Evolutionary conservation across 2,888 invertebrate species (phyloP).

Genomic region (Erynnis tages): DNA sequence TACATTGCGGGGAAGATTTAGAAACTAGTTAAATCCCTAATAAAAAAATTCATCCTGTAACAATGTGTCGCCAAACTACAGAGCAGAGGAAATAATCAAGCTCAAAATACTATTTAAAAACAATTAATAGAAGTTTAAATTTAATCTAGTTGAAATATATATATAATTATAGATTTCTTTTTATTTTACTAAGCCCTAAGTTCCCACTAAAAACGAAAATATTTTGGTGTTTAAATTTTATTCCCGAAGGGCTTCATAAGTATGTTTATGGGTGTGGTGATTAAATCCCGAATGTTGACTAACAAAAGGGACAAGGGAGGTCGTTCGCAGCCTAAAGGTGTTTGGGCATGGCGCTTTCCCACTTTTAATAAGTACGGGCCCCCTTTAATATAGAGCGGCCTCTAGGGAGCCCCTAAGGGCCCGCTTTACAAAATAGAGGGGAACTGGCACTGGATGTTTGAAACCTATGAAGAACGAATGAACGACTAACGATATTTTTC

Average conservation of each 20-base stretch:
- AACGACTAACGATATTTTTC: neutral
- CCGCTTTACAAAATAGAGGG: constrained; percentile 48
- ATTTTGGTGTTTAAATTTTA: too few relatives aligned
- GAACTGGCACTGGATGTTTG: constrained; percentile 30
- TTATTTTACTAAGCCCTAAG: too few relatives aligned
- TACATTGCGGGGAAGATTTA: too few relatives aligned
- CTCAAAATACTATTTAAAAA: too few relatives aligned
- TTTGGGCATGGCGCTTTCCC: constrained; percentile 60
- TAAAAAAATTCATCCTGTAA: too few relatives aligned
- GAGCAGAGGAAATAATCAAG: too few relatives aligned
- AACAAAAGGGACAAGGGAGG: constrained; percentile 43
- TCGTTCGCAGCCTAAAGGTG: constrained; percentile 52
- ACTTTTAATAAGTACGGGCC: constrained; percentile 67
- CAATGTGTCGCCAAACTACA: too few relatives aligned
- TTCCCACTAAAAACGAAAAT: too few relatives aligned
- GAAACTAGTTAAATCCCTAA: too few relatives aligned
- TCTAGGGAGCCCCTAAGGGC: constrained; percentile 54
- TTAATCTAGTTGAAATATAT: too few relatives aligned
- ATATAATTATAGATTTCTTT: too few relatives aligned
- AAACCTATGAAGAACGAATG: neutral
- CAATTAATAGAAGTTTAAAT: too few relatives aligned
- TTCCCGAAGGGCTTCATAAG: neutral
- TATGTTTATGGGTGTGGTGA: constrained; percentile 9
- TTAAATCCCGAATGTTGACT: constrained; percentile 35
- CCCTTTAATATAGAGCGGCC: constrained; percentile 70